Evolutionary conservation across 2,888 invertebrate species (phyloP).

Genomic region (Torymus texanus): DNA sequence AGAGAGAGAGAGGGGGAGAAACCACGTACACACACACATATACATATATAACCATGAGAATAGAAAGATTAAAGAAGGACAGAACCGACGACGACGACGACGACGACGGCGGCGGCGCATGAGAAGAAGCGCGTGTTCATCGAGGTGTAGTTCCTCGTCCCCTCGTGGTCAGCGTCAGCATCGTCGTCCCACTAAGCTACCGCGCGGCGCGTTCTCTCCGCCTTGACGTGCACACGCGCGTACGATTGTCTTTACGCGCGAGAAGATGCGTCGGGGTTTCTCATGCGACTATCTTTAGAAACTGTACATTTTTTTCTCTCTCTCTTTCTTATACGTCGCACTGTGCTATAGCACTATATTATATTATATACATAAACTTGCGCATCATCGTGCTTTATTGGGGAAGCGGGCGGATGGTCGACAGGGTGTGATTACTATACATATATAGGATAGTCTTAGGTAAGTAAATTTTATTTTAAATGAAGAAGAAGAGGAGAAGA

Average conservation of each 20-base stretch:
- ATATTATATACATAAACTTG: too few species aligned
- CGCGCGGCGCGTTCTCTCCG: conserved; percentile 48
- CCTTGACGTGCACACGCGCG: conserved; percentile 14
- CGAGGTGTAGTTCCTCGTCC: conserved; percentile 75
- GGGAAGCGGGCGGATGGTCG: too few species aligned
- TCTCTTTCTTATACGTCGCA: background rate
- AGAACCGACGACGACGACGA: conserved; percentile 5
- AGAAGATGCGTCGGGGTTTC: conserved; percentile 48
- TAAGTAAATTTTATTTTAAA: too few species aligned
- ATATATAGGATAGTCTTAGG: too few species aligned
- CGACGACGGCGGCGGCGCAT: conserved; percentile 47
- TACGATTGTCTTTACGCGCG: conserved; percentile 57
- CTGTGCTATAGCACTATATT: background rate
- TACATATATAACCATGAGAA: conserved; percentile 37
- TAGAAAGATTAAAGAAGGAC: conserved; percentile 44
- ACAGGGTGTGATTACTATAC: too few species aligned
- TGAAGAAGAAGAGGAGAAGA: too few species aligned
- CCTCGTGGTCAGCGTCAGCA: conserved; percentile 73
- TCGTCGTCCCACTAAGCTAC: conserved; percentile 73
- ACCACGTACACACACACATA: background rate
- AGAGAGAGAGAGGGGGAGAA: background rate
- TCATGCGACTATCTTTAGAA: conserved; percentile 43
- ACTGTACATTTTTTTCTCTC: conserved; percentile 31
- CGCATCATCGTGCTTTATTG: too few species aligned
- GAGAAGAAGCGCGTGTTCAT: conserved; percentile 70